Base-by-base conservation (phyloP, 2,797 vertebrate genomes). In the Poecilia picta region DNA sequence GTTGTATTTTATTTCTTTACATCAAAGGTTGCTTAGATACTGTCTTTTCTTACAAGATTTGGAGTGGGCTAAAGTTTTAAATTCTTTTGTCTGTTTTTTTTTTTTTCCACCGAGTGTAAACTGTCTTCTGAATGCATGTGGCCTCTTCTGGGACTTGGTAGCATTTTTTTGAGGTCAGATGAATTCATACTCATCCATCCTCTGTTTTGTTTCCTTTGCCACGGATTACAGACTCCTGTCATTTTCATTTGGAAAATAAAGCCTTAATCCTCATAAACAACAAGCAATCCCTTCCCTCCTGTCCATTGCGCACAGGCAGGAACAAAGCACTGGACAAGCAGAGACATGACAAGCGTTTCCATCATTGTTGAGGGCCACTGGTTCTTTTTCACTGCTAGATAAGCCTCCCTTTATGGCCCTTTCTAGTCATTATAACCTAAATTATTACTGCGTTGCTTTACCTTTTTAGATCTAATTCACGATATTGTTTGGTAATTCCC, bases 221-320 rank as follows among this genome's bases (percentile, higher is more conserved):
- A 81, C 82, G 91, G 92, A 94, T 94, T 93, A 93, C 86, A 75
- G 88, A 91, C 89, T 88, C 91, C 85, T 90, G 90, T 88, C 85
- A 81, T 92, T 94, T 93, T 91, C 87, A 91, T 92, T 93, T 91
- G 72, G 80, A 87, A 93, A 89, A 87, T 86, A 89, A 90, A 92
- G 81, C 89, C 86, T 57, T 94, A 94, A 95, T 94, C 92, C 90
- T 73, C 13, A 33, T 81, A 85, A 88, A 85, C 86, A 87, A 83
- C 80, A 79, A 85, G 87, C 85, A 83, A 88, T 91, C 88, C 78
- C 74, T 28, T 78, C 77, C 84, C 85, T 91, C 82, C 79, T 87
- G 88, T 88, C 84, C 73, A 66, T 66, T 31, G 79, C 59, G 74
- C 74, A 18, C 81, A 74, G 78, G 72, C 70, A 78, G 43, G 72